phyloP scores from a whole-genome alignment of 2,888 invertebrate species.

The Apamea sordens region DNA sequence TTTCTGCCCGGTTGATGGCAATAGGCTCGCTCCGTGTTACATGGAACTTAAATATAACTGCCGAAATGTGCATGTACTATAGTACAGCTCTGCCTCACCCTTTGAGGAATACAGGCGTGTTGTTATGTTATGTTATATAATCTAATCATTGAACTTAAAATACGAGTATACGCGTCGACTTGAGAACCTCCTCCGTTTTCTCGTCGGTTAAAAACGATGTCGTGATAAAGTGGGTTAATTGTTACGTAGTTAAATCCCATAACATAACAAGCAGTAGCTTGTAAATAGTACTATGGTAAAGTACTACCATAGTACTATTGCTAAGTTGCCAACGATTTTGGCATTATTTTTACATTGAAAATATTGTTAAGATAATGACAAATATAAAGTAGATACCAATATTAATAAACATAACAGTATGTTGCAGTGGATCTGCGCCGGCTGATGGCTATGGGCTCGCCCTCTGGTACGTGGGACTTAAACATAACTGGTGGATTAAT shows the following conservation, averaged over 20 bases:
- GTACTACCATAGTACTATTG: neutral
- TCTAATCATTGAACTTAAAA: constrained; percentile 11
- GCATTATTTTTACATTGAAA: constrained; percentile 3
- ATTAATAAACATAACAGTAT: neutral
- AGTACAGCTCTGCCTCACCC: neutral
- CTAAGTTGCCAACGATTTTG: constrained; percentile 7
- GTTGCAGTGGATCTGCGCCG: neutral
- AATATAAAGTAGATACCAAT: neutral
- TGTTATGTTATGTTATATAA: neutral
- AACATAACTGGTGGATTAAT: too few relatives aligned
- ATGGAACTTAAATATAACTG: too few relatives aligned
- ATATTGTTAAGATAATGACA: constrained; percentile 10
- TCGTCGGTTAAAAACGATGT: neutral
- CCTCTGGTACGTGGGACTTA: neutral
- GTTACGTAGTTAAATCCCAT: neutral
- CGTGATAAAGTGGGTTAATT: neutral
- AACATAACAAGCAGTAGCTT: neutral
- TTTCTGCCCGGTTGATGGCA: too few relatives aligned
- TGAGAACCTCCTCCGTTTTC: too few relatives aligned
- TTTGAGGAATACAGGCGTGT: neutral
- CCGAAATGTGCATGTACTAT: too few relatives aligned
- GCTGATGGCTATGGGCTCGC: neutral
- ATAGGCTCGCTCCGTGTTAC: too few relatives aligned
- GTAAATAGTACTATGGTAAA: too few relatives aligned
- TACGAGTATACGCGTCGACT: too few relatives aligned